Conservation (phyloP, 2,113 vertebrate species). For the Aleadryas rufinucha region DNA sequence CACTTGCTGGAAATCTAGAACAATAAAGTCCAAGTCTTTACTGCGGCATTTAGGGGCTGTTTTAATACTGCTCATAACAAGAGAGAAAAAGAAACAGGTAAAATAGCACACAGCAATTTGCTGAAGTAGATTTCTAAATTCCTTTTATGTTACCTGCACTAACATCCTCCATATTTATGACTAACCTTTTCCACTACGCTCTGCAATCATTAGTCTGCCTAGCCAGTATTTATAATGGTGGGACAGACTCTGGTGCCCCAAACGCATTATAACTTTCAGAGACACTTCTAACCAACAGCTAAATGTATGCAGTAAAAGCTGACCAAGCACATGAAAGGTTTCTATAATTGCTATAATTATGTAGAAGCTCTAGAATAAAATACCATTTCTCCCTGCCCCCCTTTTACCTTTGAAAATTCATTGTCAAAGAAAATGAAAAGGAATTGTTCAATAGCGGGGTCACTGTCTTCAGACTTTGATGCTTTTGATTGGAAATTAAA, state of each 20-base stretch:
- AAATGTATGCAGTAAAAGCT: constrained; percentile 22
- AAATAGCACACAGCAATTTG: constrained; percentile 9
- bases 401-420: constrained; percentile 38
- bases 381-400: background rate
- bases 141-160: constrained; percentile 29
- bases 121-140: constrained; percentile 34
- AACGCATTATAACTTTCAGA: background rate
- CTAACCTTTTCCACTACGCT: constrained; percentile 37
- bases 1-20: background rate
- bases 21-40: background rate
- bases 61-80: background rate
- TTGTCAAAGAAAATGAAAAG: constrained; percentile 52
- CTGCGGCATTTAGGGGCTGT: background rate
- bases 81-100: background rate
- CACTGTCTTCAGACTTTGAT: constrained; percentile 15
- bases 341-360: constrained; percentile 61
- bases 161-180: constrained; percentile 44
- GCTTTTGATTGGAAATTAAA: constrained; percentile 56
- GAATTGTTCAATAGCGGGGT: background rate
- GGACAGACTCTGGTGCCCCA: background rate
- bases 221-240: constrained; percentile 24
- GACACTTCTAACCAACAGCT: background rate
- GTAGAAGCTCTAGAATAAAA: constrained; percentile 45
- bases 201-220: constrained; percentile 40
- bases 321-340: constrained; percentile 54